These are phyloP conservation scores for Solenopsis fugax DNA, from an alignment of 1,140 invertebrate genomes.

Conservation along the genomic window DNA sequence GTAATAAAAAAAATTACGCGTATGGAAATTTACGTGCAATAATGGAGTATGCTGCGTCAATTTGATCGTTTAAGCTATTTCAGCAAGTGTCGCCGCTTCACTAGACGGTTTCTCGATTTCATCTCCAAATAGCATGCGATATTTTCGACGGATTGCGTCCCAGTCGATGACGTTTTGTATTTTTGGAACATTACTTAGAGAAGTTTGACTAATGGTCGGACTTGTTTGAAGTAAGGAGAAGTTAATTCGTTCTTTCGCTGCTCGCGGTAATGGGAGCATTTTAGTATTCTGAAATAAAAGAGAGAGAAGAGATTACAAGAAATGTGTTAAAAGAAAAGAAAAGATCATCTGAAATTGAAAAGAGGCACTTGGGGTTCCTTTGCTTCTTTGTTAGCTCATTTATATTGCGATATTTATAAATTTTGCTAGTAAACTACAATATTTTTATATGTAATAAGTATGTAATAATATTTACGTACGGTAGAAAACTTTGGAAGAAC, in stretches of 20 bases:
- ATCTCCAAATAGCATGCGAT: conserved; percentile 92
- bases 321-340: background rate
- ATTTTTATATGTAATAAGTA: background rate
- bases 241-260: conserved; percentile 71
- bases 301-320: background rate
- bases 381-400: background rate
- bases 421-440: background rate
- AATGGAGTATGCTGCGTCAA: background rate
- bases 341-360: background rate
- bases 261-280: conserved; percentile 64
- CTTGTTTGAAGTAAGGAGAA: conserved; percentile 88
- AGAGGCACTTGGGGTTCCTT: background rate
- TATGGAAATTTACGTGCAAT: background rate
- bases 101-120: conserved; percentile 88
- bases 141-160: conserved; percentile 95
- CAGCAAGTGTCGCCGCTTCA: conserved; percentile 78
- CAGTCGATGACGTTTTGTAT: conserved; percentile 97
- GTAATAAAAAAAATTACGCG: conserved; percentile 40
- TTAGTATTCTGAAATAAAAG: conserved; percentile 74
- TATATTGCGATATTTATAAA: background rate
- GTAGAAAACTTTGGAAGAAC: conserved; percentile 68
- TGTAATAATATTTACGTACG: conserved; percentile 17
- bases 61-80: conserved; percentile 38
- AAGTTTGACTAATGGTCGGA: conserved; percentile 92
- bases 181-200: conserved; percentile 89